Base-by-base conservation (phyloP, 2,888 invertebrate species). In the Scaptomyza tumidula region DNA sequence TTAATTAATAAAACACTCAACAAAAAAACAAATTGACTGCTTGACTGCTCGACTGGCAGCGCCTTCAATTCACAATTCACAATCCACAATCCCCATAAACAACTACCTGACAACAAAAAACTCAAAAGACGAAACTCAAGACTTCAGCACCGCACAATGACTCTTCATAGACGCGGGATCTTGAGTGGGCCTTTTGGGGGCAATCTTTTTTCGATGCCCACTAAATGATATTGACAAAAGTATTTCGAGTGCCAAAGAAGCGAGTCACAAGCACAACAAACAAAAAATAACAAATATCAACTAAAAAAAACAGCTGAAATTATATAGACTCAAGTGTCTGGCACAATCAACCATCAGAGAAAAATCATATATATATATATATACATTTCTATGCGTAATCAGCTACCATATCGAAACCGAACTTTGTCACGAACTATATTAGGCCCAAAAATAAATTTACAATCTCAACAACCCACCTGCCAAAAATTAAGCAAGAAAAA, bases 1-100 rank as follows among this genome's bases (percentile, higher is more conserved):
- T 84, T 88, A 83, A 88, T 84, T 88, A 86, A 84, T 88, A 88
- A 88, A 88, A 77, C 89, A 79, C 88, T 86, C 77, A 75, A 53
- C 62, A 65, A 74, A 73, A 73, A 80, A 86, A 73, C 77, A 88
- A 85, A 88, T 88, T 85, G 86, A 86, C 76, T 73, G 71, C 41
- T 53, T 70, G 80, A 67, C 59, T 61, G 64, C 41, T 55, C 68
- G 80, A 67, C 59, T 61, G 64, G 54, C 78, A 75, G 59, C 59
- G 48, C 71, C 62, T 71, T 45, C 49, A 46, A 44, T 44, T 54
- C 54, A 31, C 16, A 43, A 44, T 46, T 46, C 54, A 16, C 13
- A 43, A 19, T 19, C 19, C 54, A 31, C 16, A 43, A 44, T 46
- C 50, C 54, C 13, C 13, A 43, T 16, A 58, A 52, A 48, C 49